A percentile compares a stretch with the other conserved stretches of the same genome.
phyloP scores from a whole-genome alignment of 64 coral and sea anemone genomes.

The Porites lutea region DNA sequence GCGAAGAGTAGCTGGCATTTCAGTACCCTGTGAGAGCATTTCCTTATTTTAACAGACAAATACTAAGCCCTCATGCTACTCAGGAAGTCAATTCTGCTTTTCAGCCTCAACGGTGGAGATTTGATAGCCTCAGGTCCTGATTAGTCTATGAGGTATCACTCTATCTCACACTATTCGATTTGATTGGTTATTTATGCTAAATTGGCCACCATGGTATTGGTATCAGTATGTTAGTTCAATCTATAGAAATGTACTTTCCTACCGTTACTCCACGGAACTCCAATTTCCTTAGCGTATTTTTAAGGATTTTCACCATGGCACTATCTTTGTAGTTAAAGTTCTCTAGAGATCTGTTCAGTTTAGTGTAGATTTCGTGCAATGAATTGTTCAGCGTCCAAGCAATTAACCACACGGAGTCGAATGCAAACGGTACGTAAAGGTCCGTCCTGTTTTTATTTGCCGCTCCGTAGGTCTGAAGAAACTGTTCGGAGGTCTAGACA shows the following conservation, averaged over 20 bases:
- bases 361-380: background rate
- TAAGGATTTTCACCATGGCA: constrained; percentile 12
- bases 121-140: too few relatives aligned
- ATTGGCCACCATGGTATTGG: too few relatives aligned
- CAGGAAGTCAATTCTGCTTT: too few relatives aligned
- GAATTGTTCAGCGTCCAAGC: constrained; percentile 56
- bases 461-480: background rate
- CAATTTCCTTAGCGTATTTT: background rate
- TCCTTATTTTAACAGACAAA: too few relatives aligned
- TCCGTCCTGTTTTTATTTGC: background rate
- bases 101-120: too few relatives aligned
- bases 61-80: too few relatives aligned
- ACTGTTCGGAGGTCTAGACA: constrained; percentile 29
- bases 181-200: too few relatives aligned
- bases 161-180: too few relatives aligned
- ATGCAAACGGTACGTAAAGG: constrained; percentile 38
- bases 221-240: too few relatives aligned
- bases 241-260: background rate
- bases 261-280: constrained; percentile 67
- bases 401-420: constrained; percentile 63
- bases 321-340: constrained; percentile 51
- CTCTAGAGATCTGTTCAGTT: constrained; percentile 45
- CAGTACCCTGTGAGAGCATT: too few relatives aligned
- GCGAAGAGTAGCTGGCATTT: too few relatives aligned
- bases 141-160: too few relatives aligned